phyloP scores from a whole-genome alignment of 2,113 vertebrate genomes.

The Callospermophilus lateralis region DNA sequence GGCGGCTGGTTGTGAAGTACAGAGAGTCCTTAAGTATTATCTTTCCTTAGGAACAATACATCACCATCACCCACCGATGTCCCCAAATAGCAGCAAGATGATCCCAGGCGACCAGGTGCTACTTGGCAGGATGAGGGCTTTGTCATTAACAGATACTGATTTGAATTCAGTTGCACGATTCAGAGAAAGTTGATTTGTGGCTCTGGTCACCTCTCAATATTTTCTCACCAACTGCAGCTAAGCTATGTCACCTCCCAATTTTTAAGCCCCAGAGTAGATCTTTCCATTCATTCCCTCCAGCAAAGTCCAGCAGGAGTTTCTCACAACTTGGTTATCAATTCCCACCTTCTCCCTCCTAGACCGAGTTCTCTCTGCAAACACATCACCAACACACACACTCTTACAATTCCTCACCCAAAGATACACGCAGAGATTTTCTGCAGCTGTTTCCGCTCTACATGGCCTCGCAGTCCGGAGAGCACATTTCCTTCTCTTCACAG shows the following conservation, averaged over 20 bases:
- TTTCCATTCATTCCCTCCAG: not conserved
- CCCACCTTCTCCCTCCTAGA: not conserved
- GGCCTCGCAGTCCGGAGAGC: slow-evolving; percentile 31
- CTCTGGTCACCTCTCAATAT: not conserved
- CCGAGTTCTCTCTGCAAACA: not conserved
- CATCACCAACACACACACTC: not conserved
- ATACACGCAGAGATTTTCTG: not conserved
- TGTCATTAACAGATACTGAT: not conserved
- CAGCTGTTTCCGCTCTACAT: slow-evolving; percentile 49
- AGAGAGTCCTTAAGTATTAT: not conserved
- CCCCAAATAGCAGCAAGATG: not conserved
- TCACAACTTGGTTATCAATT: not conserved
- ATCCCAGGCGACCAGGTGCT: not conserved
- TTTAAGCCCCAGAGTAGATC: not conserved
- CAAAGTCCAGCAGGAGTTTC: not conserved
- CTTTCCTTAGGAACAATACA: not conserved
- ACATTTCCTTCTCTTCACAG: slow-evolving; percentile 75
- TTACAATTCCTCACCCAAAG: not conserved
- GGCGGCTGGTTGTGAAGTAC: not conserved
- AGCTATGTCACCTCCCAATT: not conserved
- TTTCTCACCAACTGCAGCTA: not conserved
- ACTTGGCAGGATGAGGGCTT: not conserved
- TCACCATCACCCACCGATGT: not conserved
- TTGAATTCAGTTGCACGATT: not conserved
- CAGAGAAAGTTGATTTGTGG: not conserved